A percentile compares a stretch with the other conserved stretches of the same genome.
These are phyloP conservation scores for Cranoglanis bouderius DNA, from an alignment of 2,113 vertebrate species.

Conservation along the genomic window DNA sequence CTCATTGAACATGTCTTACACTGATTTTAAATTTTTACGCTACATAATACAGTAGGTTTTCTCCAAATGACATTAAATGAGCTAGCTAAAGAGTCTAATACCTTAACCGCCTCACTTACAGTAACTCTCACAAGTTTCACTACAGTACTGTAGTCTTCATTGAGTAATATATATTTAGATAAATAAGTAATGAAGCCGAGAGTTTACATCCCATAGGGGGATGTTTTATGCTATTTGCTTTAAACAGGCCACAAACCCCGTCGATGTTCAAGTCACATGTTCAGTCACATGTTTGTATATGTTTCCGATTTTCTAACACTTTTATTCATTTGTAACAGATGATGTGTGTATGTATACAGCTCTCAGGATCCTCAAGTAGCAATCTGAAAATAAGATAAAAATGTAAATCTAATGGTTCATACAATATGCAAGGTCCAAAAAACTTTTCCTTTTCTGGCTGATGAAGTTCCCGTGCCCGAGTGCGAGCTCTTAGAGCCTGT, in stretches of 20 bases:
- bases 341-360: not conserved
- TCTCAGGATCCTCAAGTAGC: not conserved
- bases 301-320: not conserved
- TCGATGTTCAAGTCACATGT: not conserved
- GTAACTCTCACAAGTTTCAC: not conserved
- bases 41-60: not conserved
- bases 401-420: not conserved
- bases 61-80: not conserved
- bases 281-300: not conserved
- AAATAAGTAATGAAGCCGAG: not conserved
- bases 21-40: too few relatives aligned
- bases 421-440: not conserved
- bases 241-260: not conserved
- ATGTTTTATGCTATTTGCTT: not conserved
- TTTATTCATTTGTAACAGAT: not conserved
- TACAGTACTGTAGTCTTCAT: not conserved
- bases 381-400: not conserved
- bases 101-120: not conserved
- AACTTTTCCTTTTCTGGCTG: not conserved
- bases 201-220: not conserved
- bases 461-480: conserved; percentile 66
- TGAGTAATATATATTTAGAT: not conserved
- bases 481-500: conserved; percentile 41
- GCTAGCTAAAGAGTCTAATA: not conserved
- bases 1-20: not conserved